These are phyloP conservation scores for Cyclophora punctaria DNA, from an alignment of 2,888 invertebrate species.

Conservation along the genomic window DNA sequence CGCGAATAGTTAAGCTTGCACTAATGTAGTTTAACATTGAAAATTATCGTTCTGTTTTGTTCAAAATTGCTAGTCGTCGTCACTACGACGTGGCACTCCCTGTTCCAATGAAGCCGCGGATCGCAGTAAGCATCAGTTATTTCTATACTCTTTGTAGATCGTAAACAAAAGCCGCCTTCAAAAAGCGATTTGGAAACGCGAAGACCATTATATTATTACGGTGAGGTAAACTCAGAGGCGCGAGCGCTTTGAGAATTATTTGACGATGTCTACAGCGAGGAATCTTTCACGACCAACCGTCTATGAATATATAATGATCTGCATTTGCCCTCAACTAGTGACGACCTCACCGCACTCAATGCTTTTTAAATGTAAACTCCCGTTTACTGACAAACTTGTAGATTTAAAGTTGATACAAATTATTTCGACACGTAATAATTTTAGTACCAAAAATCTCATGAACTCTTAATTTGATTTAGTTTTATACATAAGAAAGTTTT, in stretches of 20 bases:
- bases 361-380: background rate
- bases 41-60: too few relatives aligned
- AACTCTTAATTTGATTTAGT: too few relatives aligned
- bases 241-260: constrained; percentile 52
- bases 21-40: too few relatives aligned
- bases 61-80: too few relatives aligned
- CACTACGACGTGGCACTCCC: too few relatives aligned
- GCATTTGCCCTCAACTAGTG: constrained; percentile 18
- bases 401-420: too few relatives aligned
- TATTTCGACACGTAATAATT: too few relatives aligned
- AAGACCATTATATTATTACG: constrained; percentile 66
- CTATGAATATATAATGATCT: constrained; percentile 70
- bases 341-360: constrained; percentile 3
- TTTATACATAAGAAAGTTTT: too few relatives aligned
- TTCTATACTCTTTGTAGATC: background rate
- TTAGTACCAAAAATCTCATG: too few relatives aligned
- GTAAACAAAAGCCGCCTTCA: constrained; percentile 25
- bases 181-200: constrained; percentile 28
- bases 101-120: too few relatives aligned
- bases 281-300: constrained; percentile 57
- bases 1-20: too few relatives aligned
- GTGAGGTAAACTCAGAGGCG: constrained; percentile 50
- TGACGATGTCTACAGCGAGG: constrained; percentile 43
- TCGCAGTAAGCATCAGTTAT: background rate
- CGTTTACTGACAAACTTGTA: too few relatives aligned